phyloP scores from a whole-genome alignment of 2,888 invertebrate species.

The Vannuccia rotundouncinata region DNA sequence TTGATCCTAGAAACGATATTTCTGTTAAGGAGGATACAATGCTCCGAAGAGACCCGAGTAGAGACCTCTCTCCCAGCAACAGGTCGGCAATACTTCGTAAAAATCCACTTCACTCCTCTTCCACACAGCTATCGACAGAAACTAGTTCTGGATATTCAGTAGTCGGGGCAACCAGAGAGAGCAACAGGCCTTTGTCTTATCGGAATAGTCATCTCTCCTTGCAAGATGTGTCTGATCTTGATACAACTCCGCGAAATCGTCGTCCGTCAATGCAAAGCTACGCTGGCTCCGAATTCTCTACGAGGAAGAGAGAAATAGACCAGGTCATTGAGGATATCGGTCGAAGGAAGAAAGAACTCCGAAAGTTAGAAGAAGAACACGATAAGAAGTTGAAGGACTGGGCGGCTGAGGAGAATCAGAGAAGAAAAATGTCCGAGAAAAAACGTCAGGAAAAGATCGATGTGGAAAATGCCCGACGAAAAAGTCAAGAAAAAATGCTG shows the following conservation, averaged over 20 bases:
- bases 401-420: conserved; percentile 24
- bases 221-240: no score
- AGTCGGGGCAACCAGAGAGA: not conserved
- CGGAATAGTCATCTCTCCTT: no score
- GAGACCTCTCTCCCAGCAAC: not conserved
- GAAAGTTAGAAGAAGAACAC: conserved; percentile 40
- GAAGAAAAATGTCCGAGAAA: conserved; percentile 39
- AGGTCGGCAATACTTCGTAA: not conserved
- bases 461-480: conserved; percentile 47
- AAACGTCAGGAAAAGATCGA: conserved; percentile 43
- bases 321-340: conserved; percentile 36
- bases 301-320: conserved; percentile 35
- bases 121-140: not conserved
- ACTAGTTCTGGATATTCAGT: no score
- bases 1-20: not conserved
- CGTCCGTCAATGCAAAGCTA: not conserved
- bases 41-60: not conserved
- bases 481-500: conserved; percentile 39
- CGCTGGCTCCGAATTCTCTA: not conserved
- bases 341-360: conserved; percentile 39
- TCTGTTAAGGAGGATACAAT: no score
- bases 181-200: no score
- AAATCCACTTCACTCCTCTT: not conserved
- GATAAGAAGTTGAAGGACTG: conserved; percentile 38
- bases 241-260: not conserved